Base-by-base conservation (phyloP, 1,140 invertebrate species). In the Diuraphis noxia region DNA sequence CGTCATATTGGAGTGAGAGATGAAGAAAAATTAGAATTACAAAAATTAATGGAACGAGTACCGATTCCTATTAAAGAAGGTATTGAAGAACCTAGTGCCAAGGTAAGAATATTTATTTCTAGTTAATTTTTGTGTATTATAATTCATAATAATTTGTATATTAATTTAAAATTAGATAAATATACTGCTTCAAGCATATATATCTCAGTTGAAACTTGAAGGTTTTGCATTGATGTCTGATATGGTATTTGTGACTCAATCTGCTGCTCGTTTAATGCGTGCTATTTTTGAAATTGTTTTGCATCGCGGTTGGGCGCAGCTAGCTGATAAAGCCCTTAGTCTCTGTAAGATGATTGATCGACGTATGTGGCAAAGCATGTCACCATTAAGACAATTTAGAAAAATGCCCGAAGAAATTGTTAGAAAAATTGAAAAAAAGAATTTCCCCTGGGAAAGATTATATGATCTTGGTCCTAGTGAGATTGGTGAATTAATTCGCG, bases 351-450 rank as follows among this genome's bases (percentile, higher is more conserved):
- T 99, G 99, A 98, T 99, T 88, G 98, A 99, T 94, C 96, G 98
- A 34, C 95, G 99, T 40, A 99, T 99, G 98, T 99, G 99, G 99
- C 98, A 99, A 94, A 99, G 98, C 0, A 99, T 99, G 98, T 99
- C 98, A 72, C 99, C 99, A 8, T 94, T 99, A 1, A 95, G 99
- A 38, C 99, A 99, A 94, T 99, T 99, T 94, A 96, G 97, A 72
- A 99, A 99, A 93, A 99, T 99, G 95, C 99, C 99, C 0, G 98
- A 99, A 93, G 99, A 99, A 94, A 98, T 99, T 21, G 96, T 99
- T 5, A 98, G 98, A 93, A 99, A 99, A 93, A 97, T 99, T 88
- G 99, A 99, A 93, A 99, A 99, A 95, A 99, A 99, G 93, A 98
- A 97, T 93, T 97, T 98, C 93, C 97, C 98, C 0, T 98, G 97